Base-by-base conservation (phyloP, 1,140 invertebrate species). In the Archegozetes longisetosus region DNA sequence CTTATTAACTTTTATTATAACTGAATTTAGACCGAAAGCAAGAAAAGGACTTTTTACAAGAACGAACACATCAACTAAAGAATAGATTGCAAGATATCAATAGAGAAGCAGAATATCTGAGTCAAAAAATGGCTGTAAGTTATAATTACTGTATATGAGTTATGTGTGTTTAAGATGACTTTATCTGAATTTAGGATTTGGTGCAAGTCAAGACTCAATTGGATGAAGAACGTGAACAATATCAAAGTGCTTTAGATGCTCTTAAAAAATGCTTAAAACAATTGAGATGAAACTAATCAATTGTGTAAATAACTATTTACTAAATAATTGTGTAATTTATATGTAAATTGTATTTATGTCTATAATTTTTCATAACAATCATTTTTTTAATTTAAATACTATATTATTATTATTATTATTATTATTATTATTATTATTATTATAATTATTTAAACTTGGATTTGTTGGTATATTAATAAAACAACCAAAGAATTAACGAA, bases 81-180 rank as follows among this genome's bases (percentile, higher is more conserved):
- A 55, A 62, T 24, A 66, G 69, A 25, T 68, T 70, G 57, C 51
- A 60, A 27, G 65, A 69, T 51, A 63, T 72, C 26, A 68, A 68
- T 46, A 66, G 60, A 56, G 66, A 57, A 26, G 68, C 68, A 4
- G 66, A 71, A 24, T 57, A 58, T 54, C 62, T 71, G 13, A 67
- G 62, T 48, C 63, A 62, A 25, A 64, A 63, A 59, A 67, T 70
- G 64, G 61, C 66, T 61, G 71, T 72, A 64, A 64, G 69, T 66
- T 46, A 25, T 20, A 28, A 22, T 28, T 17, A 12, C 13, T 27
- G 23, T 20, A 40, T 49, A 14, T n/a, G 12, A 20, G 9, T 26
- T 13, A 29, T 25, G 25, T 40, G 25, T 29, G 20, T 13, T 32
- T 51, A 26, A 27, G 54, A 50, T 25, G 47, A 58, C 54, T 26